These are phyloP conservation scores for Circaetus cinerascens DNA, from an alignment of 2,113 vertebrate genomes.

Conservation along the genomic window DNA sequence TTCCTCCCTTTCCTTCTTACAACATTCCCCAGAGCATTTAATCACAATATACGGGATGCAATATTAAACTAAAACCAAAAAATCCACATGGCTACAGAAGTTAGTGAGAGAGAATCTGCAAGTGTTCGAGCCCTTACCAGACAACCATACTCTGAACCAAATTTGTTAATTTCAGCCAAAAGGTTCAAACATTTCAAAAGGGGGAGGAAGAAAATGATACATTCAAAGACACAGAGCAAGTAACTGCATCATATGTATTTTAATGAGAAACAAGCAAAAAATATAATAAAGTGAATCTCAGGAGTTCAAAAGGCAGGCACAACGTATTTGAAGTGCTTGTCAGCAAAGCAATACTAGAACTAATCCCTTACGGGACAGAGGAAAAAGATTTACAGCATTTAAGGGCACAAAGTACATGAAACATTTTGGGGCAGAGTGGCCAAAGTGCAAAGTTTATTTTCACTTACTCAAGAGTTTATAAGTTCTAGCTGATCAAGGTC, in stretches of 20 bases:
- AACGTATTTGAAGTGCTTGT: not conserved
- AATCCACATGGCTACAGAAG: not conserved
- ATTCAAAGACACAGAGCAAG: not conserved
- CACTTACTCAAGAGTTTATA: not conserved
- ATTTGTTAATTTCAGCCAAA: not conserved
- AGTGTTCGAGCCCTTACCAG: not conserved
- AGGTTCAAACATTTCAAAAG: not conserved
- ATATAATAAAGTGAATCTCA: not conserved
- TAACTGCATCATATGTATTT: not conserved
- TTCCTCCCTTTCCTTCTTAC: not conserved
- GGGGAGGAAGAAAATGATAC: not conserved
- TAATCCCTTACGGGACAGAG: not conserved
- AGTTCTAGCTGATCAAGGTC: not conserved
- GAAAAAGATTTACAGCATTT: not conserved
- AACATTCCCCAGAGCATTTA: not conserved
- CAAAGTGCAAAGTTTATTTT: not conserved
- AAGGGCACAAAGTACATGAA: not conserved
- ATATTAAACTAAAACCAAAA: not conserved
- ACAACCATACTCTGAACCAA: not conserved
- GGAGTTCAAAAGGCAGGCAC: not conserved
- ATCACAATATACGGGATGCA: not conserved
- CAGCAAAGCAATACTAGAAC: not conserved
- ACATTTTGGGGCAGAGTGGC: not conserved
- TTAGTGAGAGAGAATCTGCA: not conserved
- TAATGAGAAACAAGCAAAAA: not conserved